Base-by-base conservation (phyloP, 2,113 vertebrate species). In the Odontophorus gujanensis region DNA sequence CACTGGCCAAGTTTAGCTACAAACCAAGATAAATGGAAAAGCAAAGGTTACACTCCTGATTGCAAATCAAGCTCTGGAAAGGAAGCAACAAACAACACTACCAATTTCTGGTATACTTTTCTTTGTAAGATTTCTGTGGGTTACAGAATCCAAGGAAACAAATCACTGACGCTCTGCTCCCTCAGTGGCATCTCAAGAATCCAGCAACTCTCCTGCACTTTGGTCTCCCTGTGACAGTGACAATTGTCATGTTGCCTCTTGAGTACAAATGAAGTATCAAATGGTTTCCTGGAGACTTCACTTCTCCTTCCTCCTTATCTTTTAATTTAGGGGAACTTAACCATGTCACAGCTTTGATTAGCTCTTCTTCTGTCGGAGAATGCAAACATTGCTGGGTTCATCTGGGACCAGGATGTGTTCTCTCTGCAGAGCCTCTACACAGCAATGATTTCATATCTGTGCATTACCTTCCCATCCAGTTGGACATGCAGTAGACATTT, bases 281-380 rank as follows among this genome's bases (percentile, higher is more conserved):
- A 85, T 86, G 63, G 94, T 96, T 95, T 96, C 93, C 96, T 90
- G 61, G 95, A 80, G 93, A 96, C 76, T 94, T 91, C 72, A 85
- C 87, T 81, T 95, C 88, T 86, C 85, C 83, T 96, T 96, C 93
- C 96, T 94, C 82, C 88, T 96, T 96, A 95, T 95, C 90, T 95
- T 95, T 92, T 94, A 94, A 96, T 96, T 96, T 95, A 94, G 68
- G 69, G 79, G 88, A 96, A 96, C 88, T 96, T 95, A 95, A 95
- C 90, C 30, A 3, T 96, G 92, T 81, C 85, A 92, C 82, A 88
- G 68, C 76, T 96, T 96, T 96, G 93, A 96, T 96, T 96, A 96
- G 82, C 88, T 94, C 72, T 63, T 94, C 73, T 86, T 79, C 81
- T 79, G 78, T 32, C 45, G 71, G 76, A 93, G 92, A 93, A 91